phyloP scores from a whole-genome alignment of 2,113 vertebrate genomes.

The Elaphurus davidianus region DNA sequence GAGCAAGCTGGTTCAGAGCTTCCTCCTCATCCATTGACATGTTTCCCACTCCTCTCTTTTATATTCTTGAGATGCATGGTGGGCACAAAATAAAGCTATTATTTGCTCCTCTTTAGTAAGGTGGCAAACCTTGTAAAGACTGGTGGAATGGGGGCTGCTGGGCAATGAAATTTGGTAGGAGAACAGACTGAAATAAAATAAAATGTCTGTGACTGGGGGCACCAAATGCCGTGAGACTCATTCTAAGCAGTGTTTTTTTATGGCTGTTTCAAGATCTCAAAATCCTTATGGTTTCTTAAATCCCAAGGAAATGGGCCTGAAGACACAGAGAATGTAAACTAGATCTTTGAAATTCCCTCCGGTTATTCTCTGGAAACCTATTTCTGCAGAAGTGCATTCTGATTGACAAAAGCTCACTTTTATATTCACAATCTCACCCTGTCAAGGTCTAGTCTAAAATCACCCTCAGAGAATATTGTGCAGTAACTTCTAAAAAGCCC shows the following conservation, averaged over 20 bases:
- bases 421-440: slow-evolving; percentile 64
- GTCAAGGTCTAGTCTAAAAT: slow-evolving; percentile 69
- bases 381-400: slow-evolving; percentile 57
- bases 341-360: slow-evolving; percentile 73
- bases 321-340: slow-evolving; percentile 72
- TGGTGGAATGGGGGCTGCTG: not conserved
- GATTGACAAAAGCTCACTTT: slow-evolving; percentile 75
- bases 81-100: not conserved
- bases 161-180: not conserved
- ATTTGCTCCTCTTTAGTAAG: not conserved
- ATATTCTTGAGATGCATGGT: not conserved
- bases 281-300: slow-evolving; percentile 67
- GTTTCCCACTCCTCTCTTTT: not conserved
- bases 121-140: not conserved
- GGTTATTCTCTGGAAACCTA: slow-evolving; percentile 59
- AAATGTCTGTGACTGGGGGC: not conserved
- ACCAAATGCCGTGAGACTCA: not conserved
- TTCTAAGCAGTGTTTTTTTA: slow-evolving; percentile 32
- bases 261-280: slow-evolving; percentile 43
- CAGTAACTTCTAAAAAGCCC: slow-evolving; percentile 60
- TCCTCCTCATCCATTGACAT: not conserved
- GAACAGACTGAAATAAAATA: slow-evolving; percentile 11
- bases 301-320: slow-evolving; percentile 67
- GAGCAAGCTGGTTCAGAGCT: too few species aligned
- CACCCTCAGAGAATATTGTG: slow-evolving; percentile 63